Conservation (phyloP, 2,797 vertebrate genomes). For the Urosaurus nigricauda region DNA sequence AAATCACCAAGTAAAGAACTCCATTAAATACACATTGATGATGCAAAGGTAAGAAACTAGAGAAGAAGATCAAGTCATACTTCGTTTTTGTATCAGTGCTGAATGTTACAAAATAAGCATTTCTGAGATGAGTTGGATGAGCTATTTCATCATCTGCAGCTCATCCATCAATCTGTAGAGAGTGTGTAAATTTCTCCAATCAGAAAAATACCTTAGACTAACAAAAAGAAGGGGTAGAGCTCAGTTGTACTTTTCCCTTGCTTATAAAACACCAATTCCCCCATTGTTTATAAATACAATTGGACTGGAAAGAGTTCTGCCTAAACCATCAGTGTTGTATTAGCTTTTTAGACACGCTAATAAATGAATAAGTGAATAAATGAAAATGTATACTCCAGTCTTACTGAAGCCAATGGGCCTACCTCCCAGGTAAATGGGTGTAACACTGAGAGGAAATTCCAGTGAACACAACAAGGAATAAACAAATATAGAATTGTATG, state of each 20-base stretch:
- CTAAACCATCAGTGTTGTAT: slow-evolving; percentile 19
- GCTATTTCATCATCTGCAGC: neutral
- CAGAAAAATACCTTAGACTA: no score
- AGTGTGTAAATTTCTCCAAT: neutral
- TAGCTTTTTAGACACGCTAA: neutral
- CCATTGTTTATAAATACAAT: neutral
- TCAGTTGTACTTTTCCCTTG: neutral
- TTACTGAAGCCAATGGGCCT: neutral
- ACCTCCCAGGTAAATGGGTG: neutral
- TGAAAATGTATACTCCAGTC: neutral
- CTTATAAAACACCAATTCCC: neutral
- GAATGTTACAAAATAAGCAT: neutral
- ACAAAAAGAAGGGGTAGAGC: neutral
- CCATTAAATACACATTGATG: neutral
- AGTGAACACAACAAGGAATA: neutral
- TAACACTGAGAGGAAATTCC: neutral
- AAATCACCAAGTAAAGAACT: slow-evolving; percentile 23
- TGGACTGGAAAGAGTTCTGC: slow-evolving; percentile 2
- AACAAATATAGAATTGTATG: neutral
- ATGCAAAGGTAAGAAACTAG: neutral
- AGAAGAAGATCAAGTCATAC: neutral
- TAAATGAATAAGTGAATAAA: neutral
- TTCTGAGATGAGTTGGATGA: neutral
- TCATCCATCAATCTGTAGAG: neutral
- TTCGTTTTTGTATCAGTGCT: neutral